Evolutionary conservation across 2,113 vertebrate species (phyloP).

Genomic region (Etia nguti): DNA sequence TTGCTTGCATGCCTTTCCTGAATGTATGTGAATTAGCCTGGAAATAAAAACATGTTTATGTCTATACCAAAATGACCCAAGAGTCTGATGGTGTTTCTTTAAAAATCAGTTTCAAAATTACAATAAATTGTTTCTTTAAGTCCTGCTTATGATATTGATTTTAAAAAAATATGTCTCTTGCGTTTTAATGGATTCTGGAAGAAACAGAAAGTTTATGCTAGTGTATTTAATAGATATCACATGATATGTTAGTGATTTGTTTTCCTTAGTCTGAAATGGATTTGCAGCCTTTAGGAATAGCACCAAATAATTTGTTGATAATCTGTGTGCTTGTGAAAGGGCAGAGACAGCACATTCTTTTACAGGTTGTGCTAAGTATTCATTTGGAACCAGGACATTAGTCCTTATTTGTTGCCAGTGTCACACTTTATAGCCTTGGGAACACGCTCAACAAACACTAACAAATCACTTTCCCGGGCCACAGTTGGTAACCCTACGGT

Average conservation of each 20-base stretch:
- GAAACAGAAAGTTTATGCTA: background rate
- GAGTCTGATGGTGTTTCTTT: background rate
- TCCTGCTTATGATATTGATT: background rate
- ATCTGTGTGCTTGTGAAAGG: conserved; percentile 28
- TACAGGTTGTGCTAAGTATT: conserved; percentile 54
- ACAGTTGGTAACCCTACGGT: conserved; percentile 24
- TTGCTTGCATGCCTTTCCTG: conserved; percentile 10
- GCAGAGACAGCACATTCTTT: conserved; percentile 39
- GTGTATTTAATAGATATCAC: background rate
- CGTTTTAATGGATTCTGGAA: background rate
- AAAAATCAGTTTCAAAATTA: background rate
- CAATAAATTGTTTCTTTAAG: background rate
- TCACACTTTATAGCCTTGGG: conserved; percentile 62
- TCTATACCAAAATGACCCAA: background rate
- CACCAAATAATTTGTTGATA: conserved; percentile 23
- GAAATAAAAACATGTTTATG: conserved; percentile 30
- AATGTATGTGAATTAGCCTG: conserved; percentile 15
- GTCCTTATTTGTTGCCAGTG: conserved; percentile 64
- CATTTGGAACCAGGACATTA: conserved; percentile 58
- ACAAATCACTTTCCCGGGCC: conserved; percentile 60
- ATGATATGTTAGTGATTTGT: background rate
- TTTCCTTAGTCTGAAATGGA: background rate
- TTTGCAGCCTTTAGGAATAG: background rate
- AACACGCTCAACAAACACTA: conserved; percentile 62
- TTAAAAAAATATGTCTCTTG: accelerated